Conservation (phyloP, 2,113 vertebrate species). For the Suncus etruscus region DNA sequence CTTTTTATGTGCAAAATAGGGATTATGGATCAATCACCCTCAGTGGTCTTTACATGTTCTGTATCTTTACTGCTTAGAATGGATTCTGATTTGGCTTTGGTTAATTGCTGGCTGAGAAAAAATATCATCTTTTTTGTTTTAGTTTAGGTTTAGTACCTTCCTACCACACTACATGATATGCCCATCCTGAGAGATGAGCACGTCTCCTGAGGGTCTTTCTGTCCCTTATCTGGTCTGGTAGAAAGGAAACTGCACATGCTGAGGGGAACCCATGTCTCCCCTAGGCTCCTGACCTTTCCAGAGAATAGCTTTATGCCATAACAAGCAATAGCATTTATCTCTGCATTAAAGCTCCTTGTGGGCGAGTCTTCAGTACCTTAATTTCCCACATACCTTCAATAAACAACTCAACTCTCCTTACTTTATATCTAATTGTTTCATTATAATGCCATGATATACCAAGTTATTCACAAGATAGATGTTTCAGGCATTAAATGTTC, state of each 20-base stretch:
- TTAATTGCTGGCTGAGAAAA: neutral
- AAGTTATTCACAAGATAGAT: no score
- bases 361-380: neutral
- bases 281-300: neutral
- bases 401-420: neutral
- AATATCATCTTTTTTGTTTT: neutral
- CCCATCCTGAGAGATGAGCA: neutral
- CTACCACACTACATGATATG: neutral
- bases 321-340: neutral
- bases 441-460: no score
- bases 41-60: neutral
- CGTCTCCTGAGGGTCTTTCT: no score
- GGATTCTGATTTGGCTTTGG: neutral
- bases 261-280: neutral
- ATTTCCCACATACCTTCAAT: neutral
- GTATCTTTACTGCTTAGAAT: neutral
- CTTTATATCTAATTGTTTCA: no score
- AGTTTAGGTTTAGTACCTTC: neutral
- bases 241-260: no score
- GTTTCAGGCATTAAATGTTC: no score
- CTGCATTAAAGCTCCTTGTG: neutral
- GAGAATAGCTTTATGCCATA: neutral
- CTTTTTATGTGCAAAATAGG: neutral
- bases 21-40: neutral
- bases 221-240: neutral